These are phyloP conservation scores for Cuculus canorus DNA, from an alignment of 2,797 vertebrate species.

Conservation along the genomic window DNA sequence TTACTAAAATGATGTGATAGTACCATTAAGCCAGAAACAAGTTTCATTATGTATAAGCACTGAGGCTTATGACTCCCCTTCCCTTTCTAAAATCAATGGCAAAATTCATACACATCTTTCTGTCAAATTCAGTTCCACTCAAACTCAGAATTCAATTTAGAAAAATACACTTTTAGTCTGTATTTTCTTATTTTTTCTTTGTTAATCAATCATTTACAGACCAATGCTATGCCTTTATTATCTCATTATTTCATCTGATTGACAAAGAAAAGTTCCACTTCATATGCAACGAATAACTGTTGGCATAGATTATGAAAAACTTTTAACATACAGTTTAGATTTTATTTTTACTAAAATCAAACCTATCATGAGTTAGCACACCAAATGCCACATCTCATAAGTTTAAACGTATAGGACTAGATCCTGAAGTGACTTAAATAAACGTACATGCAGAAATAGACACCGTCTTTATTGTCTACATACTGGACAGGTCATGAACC, in stretches of 20 bases:
- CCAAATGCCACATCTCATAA: neutral
- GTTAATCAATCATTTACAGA: conserved; percentile 19
- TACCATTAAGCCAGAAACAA: neutral
- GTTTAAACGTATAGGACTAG: neutral
- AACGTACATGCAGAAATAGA: neutral
- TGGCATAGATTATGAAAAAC: neutral
- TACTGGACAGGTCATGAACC: neutral
- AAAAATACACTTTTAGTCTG: neutral
- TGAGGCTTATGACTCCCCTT: neutral
- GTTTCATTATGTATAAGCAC: neutral
- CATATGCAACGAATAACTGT: neutral
- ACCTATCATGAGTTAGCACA: neutral
- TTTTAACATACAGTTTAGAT: neutral
- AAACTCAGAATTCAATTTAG: neutral
- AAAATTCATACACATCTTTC: neutral
- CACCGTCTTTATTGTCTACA: neutral
- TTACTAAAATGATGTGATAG: neutral
- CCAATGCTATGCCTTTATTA: neutral
- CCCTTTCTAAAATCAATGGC: neutral
- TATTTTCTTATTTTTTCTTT: neutral
- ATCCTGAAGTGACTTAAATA: neutral
- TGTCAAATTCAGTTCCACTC: neutral
- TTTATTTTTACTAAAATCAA: neutral
- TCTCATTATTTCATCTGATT: conserved; percentile 28
- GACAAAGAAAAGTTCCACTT: conserved; percentile 22